These are phyloP conservation scores for Brachionus asplanchnoidis DNA, from an alignment of 1,140 invertebrate genomes.

Conservation along the genomic window DNA sequence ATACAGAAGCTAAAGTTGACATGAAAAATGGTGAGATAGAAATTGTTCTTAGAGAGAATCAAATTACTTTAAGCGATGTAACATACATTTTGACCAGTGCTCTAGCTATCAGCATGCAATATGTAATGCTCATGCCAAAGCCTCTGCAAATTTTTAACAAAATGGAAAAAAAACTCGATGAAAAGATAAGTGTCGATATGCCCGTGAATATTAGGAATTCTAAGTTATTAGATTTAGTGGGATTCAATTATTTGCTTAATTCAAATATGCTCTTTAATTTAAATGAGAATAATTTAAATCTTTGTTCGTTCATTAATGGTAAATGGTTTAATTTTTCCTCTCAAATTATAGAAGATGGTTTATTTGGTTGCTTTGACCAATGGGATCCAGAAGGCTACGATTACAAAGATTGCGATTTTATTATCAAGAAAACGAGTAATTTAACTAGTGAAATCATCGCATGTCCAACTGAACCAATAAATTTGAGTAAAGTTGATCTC, in stretches of 20 bases:
- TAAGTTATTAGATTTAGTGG: neutral
- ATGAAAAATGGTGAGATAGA: neutral
- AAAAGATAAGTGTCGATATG: neutral
- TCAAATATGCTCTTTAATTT: neutral
- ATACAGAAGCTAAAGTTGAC: neutral
- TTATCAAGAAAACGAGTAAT: no score
- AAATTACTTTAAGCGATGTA: neutral
- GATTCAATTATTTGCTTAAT: neutral
- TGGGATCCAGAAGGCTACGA: no score
- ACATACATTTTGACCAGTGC: neutral
- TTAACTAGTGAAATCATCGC: no score
- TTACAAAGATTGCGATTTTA: no score
- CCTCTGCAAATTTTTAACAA: neutral
- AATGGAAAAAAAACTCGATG: neutral
- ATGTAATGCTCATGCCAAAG: neutral
- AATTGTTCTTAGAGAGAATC: neutral
- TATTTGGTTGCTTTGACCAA: no score
- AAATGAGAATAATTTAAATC: neutral
- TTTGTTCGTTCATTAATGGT: neutral
- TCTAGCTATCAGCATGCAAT: neutral
- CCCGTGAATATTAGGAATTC: neutral
- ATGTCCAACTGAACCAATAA: no score
- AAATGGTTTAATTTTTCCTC: neutral
- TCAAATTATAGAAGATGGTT: neutral
- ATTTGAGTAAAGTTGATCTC: no score